These are phyloP conservation scores for Bombus sibiricus DNA, from an alignment of 1,140 invertebrate genomes.

Conservation along the genomic window DNA sequence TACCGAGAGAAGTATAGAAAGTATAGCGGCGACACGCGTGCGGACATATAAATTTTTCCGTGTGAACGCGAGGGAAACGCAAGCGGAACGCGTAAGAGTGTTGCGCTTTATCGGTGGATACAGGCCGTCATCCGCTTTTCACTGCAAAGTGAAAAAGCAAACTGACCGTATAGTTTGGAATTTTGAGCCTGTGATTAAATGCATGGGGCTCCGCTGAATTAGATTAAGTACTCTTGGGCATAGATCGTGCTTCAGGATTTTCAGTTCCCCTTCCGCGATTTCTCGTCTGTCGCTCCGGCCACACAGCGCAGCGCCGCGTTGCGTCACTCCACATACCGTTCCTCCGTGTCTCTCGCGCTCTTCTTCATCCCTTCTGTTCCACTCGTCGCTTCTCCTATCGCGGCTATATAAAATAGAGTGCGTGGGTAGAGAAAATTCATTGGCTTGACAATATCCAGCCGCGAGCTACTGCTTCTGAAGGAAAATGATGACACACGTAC, in stretches of 20 bases:
- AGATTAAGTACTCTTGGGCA: conserved; percentile 55
- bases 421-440: conserved; percentile 32
- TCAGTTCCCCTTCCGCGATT: not conserved
- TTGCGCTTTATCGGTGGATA: conserved; percentile 44
- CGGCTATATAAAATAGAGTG: conserved; percentile 8
- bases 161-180: conserved; percentile 27
- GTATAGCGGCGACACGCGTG: not conserved
- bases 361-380: not conserved
- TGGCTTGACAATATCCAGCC: conserved; percentile 32
- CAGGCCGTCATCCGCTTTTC: conserved; percentile 20
- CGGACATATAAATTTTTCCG: conserved; percentile 13
- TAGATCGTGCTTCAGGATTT: conserved; percentile 52
- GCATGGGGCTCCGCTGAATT: conserved; percentile 50
- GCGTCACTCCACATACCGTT: too few species aligned
- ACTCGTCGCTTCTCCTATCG: not conserved
- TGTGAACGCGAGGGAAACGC: not conserved
- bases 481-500: not conserved
- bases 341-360: not conserved
- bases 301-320: not conserved
- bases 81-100: not conserved
- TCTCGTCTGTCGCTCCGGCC: not conserved
- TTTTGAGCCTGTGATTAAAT: conserved; percentile 58
- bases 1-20: too few species aligned
- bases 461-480: not conserved
- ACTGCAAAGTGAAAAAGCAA: conserved; percentile 40